Evolutionary conservation across 2,113 vertebrate species (phyloP).

Genomic region (Amphilophus citrinellus): DNA sequence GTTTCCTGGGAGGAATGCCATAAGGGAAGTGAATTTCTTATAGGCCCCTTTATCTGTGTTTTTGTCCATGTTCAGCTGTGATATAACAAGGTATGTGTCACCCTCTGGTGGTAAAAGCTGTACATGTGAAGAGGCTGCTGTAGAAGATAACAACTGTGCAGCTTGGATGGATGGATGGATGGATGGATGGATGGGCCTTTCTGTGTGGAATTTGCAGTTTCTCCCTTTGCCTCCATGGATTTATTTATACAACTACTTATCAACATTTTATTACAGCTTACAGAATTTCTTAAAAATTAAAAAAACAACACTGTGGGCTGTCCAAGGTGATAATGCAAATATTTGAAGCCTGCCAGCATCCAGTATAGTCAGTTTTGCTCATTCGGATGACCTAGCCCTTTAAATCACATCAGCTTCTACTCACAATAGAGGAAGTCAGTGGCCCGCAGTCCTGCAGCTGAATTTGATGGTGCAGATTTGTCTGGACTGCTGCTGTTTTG

Average conservation of each 20-base stretch:
- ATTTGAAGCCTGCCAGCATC: background rate
- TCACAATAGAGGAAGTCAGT: background rate
- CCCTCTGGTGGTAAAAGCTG: constrained; percentile 56
- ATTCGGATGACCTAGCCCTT: background rate
- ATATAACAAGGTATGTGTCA: constrained; percentile 41
- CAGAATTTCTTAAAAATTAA: background rate
- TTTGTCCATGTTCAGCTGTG: background rate
- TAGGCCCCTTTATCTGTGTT: background rate
- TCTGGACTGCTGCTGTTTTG: too few relatives aligned
- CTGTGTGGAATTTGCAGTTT: background rate
- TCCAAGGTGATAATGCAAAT: rapidly evolving
- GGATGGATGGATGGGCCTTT: background rate
- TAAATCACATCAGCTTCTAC: background rate
- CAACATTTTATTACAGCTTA: background rate
- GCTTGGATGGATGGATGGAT: background rate
- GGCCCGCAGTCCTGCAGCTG: background rate
- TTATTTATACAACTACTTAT: background rate
- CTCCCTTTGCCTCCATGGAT: too few relatives aligned
- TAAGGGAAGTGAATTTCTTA: constrained; percentile 31
- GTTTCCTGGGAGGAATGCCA: constrained; percentile 47
- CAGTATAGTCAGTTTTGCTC: rapidly evolving
- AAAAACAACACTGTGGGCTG: background rate
- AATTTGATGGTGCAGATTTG: background rate
- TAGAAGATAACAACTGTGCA: background rate
- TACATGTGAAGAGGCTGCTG: background rate